Conservation (phyloP, 2,797 vertebrate genomes). For the Anguilla anguilla region DNA sequence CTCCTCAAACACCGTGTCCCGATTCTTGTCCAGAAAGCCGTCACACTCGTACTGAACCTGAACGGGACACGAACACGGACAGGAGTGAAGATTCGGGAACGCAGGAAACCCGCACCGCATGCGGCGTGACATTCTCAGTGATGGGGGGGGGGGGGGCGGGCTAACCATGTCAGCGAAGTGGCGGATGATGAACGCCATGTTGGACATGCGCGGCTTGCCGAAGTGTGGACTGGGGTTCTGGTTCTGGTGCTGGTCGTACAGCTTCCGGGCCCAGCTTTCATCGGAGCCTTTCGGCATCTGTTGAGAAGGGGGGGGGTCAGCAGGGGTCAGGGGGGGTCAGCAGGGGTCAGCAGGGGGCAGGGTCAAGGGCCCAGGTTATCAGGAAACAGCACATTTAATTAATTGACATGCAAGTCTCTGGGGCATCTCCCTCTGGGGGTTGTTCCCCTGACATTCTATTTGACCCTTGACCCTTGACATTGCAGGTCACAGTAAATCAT, state of each 20-base stretch:
- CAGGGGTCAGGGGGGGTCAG: neutral
- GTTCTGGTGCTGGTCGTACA: conserved; percentile 72
- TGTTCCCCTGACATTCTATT: neutral
- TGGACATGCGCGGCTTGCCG: conserved; percentile 74
- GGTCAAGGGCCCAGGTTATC: neutral
- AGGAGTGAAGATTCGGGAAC: neutral
- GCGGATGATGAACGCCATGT: conserved; percentile 69
- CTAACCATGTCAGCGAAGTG: conserved; percentile 80
- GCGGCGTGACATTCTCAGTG: no score
- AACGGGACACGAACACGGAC: neutral
- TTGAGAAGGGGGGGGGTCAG: neutral
- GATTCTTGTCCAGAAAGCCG: conserved; percentile 77
- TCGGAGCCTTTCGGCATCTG: conserved; percentile 83
- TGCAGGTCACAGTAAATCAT: neutral
- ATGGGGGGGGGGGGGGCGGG: neutral
- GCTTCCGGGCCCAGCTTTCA: conserved; percentile 77
- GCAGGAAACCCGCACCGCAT: neutral
- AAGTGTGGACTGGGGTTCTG: conserved; percentile 68
- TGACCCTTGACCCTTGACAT: neutral
- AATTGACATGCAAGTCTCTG: neutral
- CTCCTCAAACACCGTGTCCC: conserved; percentile 78
- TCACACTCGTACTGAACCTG: conserved; percentile 78
- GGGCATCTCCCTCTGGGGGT: neutral
- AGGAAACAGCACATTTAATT: neutral
- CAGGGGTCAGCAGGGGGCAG: neutral